Evolutionary conservation across 2,797 vertebrate genomes (phyloP), one percentile per base, ranked within the genome.

Genomic region (Furcifer pardalis): DNA sequence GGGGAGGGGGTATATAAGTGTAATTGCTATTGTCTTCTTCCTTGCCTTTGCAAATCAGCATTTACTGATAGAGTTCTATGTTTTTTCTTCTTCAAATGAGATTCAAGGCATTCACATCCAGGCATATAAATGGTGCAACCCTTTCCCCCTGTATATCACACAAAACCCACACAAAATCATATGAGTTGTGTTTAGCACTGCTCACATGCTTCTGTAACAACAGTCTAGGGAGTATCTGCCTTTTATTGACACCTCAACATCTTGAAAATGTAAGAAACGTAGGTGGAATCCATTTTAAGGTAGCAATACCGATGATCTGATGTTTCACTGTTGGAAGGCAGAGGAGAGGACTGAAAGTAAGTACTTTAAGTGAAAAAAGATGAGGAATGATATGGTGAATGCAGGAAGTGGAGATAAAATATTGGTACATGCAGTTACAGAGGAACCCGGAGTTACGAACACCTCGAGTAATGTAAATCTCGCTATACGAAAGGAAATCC

Each of bases 181-280:
- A 44, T 30, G 69, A 19, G 49, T 80, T 78, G 5, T 37, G 49
- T 30, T 56, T 13, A 10, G 5, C 32, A 62, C 59, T 63, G 52
- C n/a, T 35, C 90, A 87, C 44, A 78, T 72, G 40, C 82, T 78
- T 5, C 7, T 77, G 74, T 79, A 7, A 52, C 32, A 49, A 82
- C 44, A n/a, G 84, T 78, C 2, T 7, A 76, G 2, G 13, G 19
- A 77, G 3, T 74, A 40, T 0, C 0, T 79, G 13, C 86, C 78
- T 71, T 46, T 49, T 5, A 1, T 10, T 9, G 46, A n/a, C 46
- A 71, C 12, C 30, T 49, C 60, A 35, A 19, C 68, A 23, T 87
- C 88, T 90, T 19, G 46, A 73, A 87, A 82, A 88, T 90, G 79
- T 17, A 85, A 81, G n/a, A 7, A n/a, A 74, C 84, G 8, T 59